Conservation (phyloP, 2,888 invertebrate genomes). For the Cetonia aurata region DNA sequence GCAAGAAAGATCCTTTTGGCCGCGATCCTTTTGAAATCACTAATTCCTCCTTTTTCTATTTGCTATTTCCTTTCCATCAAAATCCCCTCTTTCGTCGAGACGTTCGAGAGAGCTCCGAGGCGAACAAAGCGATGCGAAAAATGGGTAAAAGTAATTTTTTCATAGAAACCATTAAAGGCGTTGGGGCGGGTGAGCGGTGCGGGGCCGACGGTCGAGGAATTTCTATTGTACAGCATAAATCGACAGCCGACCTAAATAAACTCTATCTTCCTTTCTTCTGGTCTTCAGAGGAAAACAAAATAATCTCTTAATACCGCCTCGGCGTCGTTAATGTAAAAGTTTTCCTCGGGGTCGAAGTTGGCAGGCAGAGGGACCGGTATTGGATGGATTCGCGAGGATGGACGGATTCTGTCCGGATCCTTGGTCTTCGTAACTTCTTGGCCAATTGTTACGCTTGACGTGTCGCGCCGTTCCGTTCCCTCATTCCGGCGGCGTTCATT, state of each 20-base stretch:
- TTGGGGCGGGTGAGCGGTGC: slow-evolving; percentile 1
- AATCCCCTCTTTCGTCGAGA: slow-evolving; percentile 16
- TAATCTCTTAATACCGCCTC: slow-evolving; percentile 45
- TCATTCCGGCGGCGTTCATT: slow-evolving; percentile 35
- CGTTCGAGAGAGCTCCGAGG: slow-evolving; percentile 1
- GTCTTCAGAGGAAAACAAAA: slow-evolving; percentile 44
- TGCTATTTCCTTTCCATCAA: slow-evolving; percentile 27
- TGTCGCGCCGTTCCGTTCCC: slow-evolving; percentile 44
- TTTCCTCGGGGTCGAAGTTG: slow-evolving; percentile 38
- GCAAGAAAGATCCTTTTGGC: not conserved
- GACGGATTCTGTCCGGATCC: slow-evolving; percentile 34
- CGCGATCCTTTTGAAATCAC: slow-evolving; percentile 24
- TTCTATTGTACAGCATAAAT: slow-evolving; percentile 43
- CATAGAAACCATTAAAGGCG: slow-evolving; percentile 40
- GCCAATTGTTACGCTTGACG: slow-evolving; percentile 55
- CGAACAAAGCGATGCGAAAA: slow-evolving; percentile 41
- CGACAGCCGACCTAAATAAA: slow-evolving; percentile 44
- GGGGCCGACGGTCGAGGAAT: slow-evolving; percentile 23
- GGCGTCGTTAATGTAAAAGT: slow-evolving; percentile 46
- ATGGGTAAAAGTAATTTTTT: slow-evolving; percentile 43
- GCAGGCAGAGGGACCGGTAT: slow-evolving; percentile 29
- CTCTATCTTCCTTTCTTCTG: slow-evolving; percentile 39
- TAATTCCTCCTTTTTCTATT: slow-evolving; percentile 18
- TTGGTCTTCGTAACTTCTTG: slow-evolving; percentile 43
- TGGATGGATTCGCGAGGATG: slow-evolving; percentile 30